These are phyloP conservation scores for Smutsia gigantea DNA, from an alignment of 2,797 vertebrate species.

Conservation along the genomic window DNA sequence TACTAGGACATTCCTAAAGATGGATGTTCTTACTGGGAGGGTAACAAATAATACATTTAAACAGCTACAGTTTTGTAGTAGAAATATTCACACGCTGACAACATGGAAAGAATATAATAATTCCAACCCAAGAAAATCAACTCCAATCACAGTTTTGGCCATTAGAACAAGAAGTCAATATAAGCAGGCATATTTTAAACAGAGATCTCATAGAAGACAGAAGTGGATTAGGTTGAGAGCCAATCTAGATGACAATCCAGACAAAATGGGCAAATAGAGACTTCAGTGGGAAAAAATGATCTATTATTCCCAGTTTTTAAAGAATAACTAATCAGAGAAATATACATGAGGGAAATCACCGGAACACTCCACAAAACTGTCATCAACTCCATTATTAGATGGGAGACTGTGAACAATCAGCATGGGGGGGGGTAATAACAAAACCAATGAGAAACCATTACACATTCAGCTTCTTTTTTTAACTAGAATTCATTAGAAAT, in stretches of 20 bases:
- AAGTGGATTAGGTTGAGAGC: neutral
- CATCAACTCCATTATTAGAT: slow-evolving; percentile 72
- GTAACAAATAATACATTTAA: slow-evolving; percentile 37
- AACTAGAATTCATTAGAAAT: slow-evolving; percentile 82
- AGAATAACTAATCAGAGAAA: slow-evolving; percentile 67
- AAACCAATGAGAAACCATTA: slow-evolving; percentile 76
- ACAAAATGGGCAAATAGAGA: neutral
- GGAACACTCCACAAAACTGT: slow-evolving; percentile 54
- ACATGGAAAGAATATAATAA: slow-evolving; percentile 52
- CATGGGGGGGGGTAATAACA: slow-evolving; percentile 65
- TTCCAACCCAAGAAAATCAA: neutral
- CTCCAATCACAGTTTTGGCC: neutral
- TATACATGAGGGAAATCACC: slow-evolving; percentile 69
- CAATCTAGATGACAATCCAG: neutral
- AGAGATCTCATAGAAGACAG: neutral
- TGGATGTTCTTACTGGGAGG: slow-evolving; percentile 49
- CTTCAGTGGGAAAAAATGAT: neutral
- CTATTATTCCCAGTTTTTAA: neutral
- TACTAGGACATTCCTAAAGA: slow-evolving; percentile 65
- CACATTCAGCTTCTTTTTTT: slow-evolving; percentile 71
- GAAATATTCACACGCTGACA: slow-evolving; percentile 49
- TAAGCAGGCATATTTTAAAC: neutral
- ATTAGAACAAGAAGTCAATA: neutral
- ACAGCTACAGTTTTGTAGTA: slow-evolving; percentile 33
- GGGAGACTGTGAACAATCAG: slow-evolving; percentile 75